These are phyloP conservation scores for Sphaerodactylus townsendi DNA, from an alignment of 2,113 vertebrate genomes.

Conservation along the genomic window DNA sequence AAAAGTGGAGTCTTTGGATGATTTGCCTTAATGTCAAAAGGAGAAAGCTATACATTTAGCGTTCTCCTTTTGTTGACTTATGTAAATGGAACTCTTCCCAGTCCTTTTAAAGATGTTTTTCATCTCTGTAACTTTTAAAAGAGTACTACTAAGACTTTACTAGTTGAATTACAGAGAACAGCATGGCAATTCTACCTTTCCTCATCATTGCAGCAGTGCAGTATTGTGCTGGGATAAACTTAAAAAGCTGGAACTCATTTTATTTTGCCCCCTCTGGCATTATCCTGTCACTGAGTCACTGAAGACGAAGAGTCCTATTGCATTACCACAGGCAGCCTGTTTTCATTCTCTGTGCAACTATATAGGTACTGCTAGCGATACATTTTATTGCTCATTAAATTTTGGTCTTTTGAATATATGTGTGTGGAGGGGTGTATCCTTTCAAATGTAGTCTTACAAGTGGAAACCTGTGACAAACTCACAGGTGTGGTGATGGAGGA, in stretches of 20 bases:
- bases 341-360: neutral
- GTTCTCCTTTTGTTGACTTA: neutral
- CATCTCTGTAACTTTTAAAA: neutral
- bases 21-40: neutral
- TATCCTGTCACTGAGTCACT: neutral
- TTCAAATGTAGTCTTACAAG: too few species aligned
- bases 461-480: too few species aligned
- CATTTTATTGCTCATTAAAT: too few species aligned
- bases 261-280: neutral
- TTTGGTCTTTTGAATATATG: too few species aligned
- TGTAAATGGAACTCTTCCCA: neutral
- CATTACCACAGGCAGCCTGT: neutral
- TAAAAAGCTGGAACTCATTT: neutral
- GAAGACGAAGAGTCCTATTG: neutral
- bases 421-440: too few species aligned
- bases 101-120: neutral
- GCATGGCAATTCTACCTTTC: neutral
- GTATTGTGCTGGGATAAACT: neutral
- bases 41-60: too few species aligned
- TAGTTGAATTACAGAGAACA: neutral
- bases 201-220: neutral
- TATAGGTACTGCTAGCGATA: too few species aligned
- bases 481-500: too few species aligned
- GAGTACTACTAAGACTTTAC: neutral
- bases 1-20: neutral